phyloP scores from a whole-genome alignment of 2,113 vertebrate species.

The Sebastes schlegelii region DNA sequence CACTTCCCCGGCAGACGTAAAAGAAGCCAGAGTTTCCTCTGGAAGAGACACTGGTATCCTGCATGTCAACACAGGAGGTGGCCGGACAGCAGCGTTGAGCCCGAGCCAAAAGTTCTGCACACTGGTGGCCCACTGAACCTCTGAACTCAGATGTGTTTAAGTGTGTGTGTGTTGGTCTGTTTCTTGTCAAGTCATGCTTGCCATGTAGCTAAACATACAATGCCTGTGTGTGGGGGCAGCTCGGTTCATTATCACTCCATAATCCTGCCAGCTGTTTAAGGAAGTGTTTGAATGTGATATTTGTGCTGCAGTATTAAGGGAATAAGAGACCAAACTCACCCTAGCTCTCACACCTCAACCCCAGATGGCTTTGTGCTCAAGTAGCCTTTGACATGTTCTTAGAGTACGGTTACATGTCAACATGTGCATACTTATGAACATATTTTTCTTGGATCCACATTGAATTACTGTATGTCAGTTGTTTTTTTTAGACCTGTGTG shows the following conservation, averaged over 20 bases:
- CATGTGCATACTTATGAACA: slow-evolving; percentile 16
- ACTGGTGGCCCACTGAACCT: slow-evolving; percentile 76
- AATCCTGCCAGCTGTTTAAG: slow-evolving; percentile 58
- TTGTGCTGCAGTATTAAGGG: slow-evolving; percentile 27
- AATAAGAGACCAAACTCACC: slow-evolving; percentile 31
- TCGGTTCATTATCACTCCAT: slow-evolving; percentile 65
- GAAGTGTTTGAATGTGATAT: slow-evolving; percentile 55
- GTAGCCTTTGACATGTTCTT: slow-evolving; percentile 26
- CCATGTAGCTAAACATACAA: slow-evolving; percentile 54
- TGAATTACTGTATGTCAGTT: slow-evolving; percentile 33
- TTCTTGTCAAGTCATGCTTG: slow-evolving; percentile 69
- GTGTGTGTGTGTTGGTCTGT: slow-evolving; percentile 57
- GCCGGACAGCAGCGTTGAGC: slow-evolving; percentile 55
- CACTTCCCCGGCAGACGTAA: slow-evolving; percentile 71
- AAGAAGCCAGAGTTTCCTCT: slow-evolving; percentile 80
- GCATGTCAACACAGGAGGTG: slow-evolving; percentile 79
- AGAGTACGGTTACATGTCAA: slow-evolving; percentile 33
- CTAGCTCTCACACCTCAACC: slow-evolving; percentile 45
- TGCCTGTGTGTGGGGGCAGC: slow-evolving; percentile 48
- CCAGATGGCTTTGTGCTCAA: slow-evolving; percentile 29
- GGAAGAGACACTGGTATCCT: slow-evolving; percentile 77
- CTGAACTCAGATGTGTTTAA: slow-evolving; percentile 65
- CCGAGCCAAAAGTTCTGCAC: slow-evolving; percentile 47
- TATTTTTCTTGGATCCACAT: slow-evolving; percentile 23
- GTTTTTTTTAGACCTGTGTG: slow-evolving; percentile 37